Conservation (phyloP, 2,888 invertebrate genomes). For the Sinotaia quadrata region DNA sequence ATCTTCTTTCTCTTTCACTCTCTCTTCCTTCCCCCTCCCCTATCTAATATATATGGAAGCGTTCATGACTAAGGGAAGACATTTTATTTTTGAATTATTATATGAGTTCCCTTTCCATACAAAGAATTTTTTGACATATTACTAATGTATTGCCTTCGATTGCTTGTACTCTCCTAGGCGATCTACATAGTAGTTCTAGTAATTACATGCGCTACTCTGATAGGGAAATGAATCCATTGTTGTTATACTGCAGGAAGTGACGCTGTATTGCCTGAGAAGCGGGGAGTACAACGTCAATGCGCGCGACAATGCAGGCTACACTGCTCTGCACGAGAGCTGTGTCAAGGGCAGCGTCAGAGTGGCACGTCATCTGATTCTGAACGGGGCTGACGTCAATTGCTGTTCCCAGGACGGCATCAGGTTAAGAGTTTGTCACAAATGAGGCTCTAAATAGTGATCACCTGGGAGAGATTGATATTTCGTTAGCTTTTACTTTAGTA, state of each 20-base stretch:
- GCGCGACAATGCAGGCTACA: conserved; percentile 87
- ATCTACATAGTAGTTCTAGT: not conserved
- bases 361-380: conserved; percentile 85
- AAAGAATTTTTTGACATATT: no score
- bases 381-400: conserved; percentile 92
- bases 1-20: not conserved
- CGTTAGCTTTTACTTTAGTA: not conserved
- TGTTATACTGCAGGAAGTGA: conserved; percentile 81
- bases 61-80: no score
- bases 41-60: not conserved
- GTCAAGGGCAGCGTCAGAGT: conserved; percentile 90
- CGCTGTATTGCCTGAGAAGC: conserved; percentile 90
- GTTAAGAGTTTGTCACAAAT: conserved; percentile 45
- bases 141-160: no score
- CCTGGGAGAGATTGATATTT: not conserved
- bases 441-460: not conserved
- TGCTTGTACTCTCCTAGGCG: no score
- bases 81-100: no score
- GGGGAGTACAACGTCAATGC: conserved; percentile 90
- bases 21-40: not conserved
- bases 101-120: no score
- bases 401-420: conserved; percentile 89
- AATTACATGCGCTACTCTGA: no score
- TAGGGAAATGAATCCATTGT: no score
- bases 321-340: conserved; percentile 93